These are phyloP conservation scores for Linnaemya vulpina DNA, from an alignment of 2,888 invertebrate species.

Conservation along the genomic window DNA sequence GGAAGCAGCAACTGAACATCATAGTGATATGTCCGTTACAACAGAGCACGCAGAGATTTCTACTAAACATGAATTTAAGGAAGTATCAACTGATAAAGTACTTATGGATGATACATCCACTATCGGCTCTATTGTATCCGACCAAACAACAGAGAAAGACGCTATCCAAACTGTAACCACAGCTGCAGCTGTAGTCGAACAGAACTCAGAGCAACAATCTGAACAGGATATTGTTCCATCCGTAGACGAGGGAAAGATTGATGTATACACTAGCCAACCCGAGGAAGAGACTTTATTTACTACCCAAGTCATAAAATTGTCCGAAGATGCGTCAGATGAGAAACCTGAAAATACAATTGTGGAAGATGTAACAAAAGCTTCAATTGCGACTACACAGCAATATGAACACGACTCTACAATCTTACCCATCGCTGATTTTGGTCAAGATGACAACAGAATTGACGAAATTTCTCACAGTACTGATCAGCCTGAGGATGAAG, in stretches of 20 bases:
- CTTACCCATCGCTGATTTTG: slow-evolving; percentile 41
- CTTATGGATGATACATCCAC: slow-evolving; percentile 49
- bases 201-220: slow-evolving; percentile 7
- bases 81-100: slow-evolving; percentile 49
- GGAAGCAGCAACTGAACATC: slow-evolving; percentile 25
- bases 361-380: slow-evolving; percentile 16
- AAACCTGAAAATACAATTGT: slow-evolving; percentile 1
- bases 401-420: slow-evolving; percentile 13
- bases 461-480: slow-evolving; percentile 26
- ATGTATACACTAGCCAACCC: background rate
- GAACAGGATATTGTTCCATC: background rate
- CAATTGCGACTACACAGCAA: slow-evolving; percentile 2
- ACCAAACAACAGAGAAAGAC: slow-evolving; percentile 13
- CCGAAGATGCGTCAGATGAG: slow-evolving; percentile 9
- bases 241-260: background rate
- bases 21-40: slow-evolving; percentile 25
- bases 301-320: background rate
- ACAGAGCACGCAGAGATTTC: slow-evolving; percentile 43
- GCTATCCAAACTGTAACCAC: slow-evolving; percentile 18
- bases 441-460: background rate
- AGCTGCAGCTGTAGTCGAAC: slow-evolving; percentile 1
- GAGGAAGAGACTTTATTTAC: background rate
- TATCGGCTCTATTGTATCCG: background rate
- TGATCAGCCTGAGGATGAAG: slow-evolving; percentile 33
- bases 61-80: slow-evolving; percentile 48